Percentiles rank a stretch among this genome's conserved stretches.
Evolutionary conservation across 2,888 invertebrate species (phyloP).

Genomic region (Gastrophysa polygoni): DNA sequence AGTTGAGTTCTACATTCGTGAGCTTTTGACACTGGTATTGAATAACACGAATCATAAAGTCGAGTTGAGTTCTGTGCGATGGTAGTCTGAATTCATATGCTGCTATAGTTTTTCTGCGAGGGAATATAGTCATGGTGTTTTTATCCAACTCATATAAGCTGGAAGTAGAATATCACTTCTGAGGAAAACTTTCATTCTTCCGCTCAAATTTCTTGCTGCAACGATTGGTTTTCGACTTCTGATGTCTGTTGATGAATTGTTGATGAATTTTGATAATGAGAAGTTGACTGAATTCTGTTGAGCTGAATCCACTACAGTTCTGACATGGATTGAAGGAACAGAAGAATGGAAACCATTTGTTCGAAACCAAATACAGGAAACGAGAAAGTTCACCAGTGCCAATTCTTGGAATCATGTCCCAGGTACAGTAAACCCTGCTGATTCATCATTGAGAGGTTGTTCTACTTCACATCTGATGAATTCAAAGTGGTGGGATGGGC

Average conservation of each 20-base stretch:
- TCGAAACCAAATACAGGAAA: conserved; percentile 43
- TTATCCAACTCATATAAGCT: too few relatives aligned
- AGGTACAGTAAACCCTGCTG: conserved; percentile 45
- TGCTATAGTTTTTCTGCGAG: too few relatives aligned
- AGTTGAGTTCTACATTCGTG: conserved; percentile 6
- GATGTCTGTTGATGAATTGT: neutral
- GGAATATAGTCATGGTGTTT: too few relatives aligned
- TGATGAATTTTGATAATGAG: too few relatives aligned
- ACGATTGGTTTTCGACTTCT: conserved; percentile 19
- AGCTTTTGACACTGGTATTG: neutral
- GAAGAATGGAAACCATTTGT: conserved; percentile 43
- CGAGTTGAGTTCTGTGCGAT: neutral
- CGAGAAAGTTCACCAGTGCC: conserved; percentile 33
- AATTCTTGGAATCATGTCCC: conserved; percentile 44
- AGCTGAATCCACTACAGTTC: conserved; percentile 42
- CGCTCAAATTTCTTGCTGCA: conserved; percentile 21
- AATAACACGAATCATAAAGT: neutral
- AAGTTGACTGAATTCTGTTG: conserved; percentile 32
- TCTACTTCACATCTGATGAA: conserved; percentile 35
- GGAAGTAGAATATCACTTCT: too few relatives aligned
- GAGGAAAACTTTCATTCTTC: too few relatives aligned
- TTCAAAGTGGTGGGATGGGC: conserved; percentile 48
- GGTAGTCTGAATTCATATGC: too few relatives aligned
- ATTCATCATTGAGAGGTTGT: conserved; percentile 47
- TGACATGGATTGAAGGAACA: conserved; percentile 42